A percentile compares a stretch with the other conserved stretches of the same genome.
phyloP scores from a whole-genome alignment of 30 jellyfish, hydroid and myxozoan species.

The Aurelia aurita region DNA sequence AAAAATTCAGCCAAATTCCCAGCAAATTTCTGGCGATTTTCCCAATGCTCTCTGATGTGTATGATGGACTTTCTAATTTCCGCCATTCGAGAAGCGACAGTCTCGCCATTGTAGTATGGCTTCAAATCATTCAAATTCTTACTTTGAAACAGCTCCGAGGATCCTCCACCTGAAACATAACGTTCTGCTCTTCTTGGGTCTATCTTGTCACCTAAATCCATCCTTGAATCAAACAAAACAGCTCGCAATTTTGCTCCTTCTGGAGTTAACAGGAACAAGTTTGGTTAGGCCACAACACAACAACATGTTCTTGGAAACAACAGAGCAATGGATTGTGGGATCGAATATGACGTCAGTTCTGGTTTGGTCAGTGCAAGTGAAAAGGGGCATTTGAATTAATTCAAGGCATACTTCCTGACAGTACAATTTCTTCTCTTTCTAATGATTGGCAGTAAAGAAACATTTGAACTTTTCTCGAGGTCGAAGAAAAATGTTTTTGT shows the following conservation, averaged over 20 bases:
- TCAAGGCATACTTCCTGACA: too few species aligned
- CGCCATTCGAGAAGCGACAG: constrained; percentile 79
- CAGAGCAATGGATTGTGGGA: too few species aligned
- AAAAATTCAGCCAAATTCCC: constrained; percentile 43
- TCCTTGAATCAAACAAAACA: not conserved
- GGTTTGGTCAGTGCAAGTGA: not conserved
- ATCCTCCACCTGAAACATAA: constrained; percentile 47
- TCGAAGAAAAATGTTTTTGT: too few species aligned
- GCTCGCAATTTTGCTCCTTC: not conserved
- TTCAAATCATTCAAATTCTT: constrained; percentile 71
- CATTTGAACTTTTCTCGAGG: too few species aligned
- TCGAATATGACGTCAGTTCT: too few species aligned
- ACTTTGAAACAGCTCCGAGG: constrained; percentile 62
- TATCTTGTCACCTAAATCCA: constrained; percentile 36
- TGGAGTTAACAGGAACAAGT: too few species aligned
- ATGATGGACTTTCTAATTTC: constrained; percentile 73
- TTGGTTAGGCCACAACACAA: too few species aligned
- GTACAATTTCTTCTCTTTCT: too few species aligned
- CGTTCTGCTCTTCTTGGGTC: constrained; percentile 56
- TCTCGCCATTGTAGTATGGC: constrained; percentile 83
- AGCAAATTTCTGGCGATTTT: constrained; percentile 68
- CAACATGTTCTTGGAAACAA: too few species aligned
- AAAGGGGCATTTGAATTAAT: too few species aligned
- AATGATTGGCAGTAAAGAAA: too few species aligned
- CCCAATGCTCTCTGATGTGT: constrained; percentile 77